These are phyloP conservation scores for Cyanocitta stelleri DNA, from an alignment of 2,113 vertebrate species.

Conservation along the genomic window DNA sequence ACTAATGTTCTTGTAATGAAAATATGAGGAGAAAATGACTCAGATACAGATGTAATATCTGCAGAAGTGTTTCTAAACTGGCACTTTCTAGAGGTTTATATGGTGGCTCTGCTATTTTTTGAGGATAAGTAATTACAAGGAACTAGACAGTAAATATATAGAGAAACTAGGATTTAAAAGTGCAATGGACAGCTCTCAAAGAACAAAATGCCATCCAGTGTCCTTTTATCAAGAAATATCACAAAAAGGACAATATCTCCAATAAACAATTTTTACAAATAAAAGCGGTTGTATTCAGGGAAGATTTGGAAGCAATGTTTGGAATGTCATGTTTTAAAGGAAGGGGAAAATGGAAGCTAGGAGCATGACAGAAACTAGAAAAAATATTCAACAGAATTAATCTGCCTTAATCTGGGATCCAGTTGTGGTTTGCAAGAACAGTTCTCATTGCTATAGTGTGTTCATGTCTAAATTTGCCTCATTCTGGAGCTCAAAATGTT, in stretches of 20 bases:
- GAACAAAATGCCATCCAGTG: background rate
- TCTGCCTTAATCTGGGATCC: background rate
- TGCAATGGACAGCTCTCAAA: background rate
- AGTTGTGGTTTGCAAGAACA: background rate
- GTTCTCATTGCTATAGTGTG: background rate
- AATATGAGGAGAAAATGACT: background rate
- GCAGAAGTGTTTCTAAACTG: background rate
- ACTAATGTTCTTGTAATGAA: background rate
- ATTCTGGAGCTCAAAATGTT: background rate
- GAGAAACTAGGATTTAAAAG: background rate
- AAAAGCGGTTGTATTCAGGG: background rate
- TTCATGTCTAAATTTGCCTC: background rate
- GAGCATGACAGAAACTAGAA: background rate
- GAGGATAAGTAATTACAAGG: background rate
- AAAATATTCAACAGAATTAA: background rate
- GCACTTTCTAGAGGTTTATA: background rate
- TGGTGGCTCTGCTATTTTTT: background rate
- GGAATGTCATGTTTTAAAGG: accelerated
- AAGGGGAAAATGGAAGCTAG: background rate
- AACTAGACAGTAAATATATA: background rate
- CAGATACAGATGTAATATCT: background rate
- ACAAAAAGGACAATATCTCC: background rate
- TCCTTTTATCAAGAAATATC: background rate
- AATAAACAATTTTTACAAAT: background rate
- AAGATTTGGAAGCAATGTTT: background rate